Base-by-base conservation (phyloP, 2,888 invertebrate species). In the Drosophila buzzatii region DNA sequence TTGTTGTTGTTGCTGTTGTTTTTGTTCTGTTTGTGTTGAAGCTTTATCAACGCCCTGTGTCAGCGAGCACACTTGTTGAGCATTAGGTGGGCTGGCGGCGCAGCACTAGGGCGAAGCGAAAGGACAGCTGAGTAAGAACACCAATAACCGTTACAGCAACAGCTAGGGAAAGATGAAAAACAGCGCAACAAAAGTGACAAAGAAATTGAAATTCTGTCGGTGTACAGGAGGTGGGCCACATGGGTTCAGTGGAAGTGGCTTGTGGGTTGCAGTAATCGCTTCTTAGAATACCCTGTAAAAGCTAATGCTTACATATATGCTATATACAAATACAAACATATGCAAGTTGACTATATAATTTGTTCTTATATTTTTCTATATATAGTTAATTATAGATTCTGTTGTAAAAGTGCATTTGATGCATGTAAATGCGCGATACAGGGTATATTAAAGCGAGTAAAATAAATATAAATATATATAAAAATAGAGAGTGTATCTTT, bases 171-270 rank as follows among this genome's bases (percentile, higher is more conserved):
- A 60, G 31, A 69, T 47, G 58, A 59, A 18, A 27, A 58, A 41
- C 53, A 70, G 49, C 55, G 78, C 68, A 66, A 73, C 67, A 63
- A 86, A 82, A 88, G 75, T 83, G 81, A 79, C 74, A 89, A 82
- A 86, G 89, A 82, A 84, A 86, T 89, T 86, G 82, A 86, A 85
- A 86, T 88, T 88, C 89, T 73, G 69, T 55, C 66, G 39, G 75
- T 63, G 59, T 73, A 67, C 55, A 47, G 58, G 71, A 49, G 39
- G 31, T 7, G 44, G 33, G 57, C 16, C n/a, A 7, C 18, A 41
- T n/a, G 9, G 27, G 18, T 14, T 39, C 47, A 27, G 27, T 37
- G 58, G 27, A 49, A 18, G 7, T 41, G 44, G 18, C 10, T 39
- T 56, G 35, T 61, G 61, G 52, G 58, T 55, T 47, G 52, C 58